Evolutionary conservation across 37 sponge, comb jelly and placozoan species (phyloP), one percentile per base, ranked within the genome.

Genomic region (Halisarca cf. caerulea): DNA sequence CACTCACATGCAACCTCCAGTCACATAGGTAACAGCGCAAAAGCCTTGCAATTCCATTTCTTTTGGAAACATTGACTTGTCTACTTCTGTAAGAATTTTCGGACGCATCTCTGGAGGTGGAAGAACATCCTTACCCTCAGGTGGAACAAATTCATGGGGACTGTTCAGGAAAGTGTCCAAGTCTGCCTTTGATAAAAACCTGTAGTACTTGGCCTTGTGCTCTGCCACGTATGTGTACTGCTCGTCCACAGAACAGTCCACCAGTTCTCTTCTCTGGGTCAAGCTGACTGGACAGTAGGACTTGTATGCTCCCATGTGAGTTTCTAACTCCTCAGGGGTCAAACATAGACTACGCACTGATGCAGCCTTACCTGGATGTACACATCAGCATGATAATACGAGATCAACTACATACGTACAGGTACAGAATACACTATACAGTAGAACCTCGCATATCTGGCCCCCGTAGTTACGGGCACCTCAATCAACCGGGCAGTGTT

Each of bases 281-380:
- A 95, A 74, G 69, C 94, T 95, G 8, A 98, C 98, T 41, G 98
- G 98, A 70, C 98, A 98, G 71, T 95, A 96, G 38, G 92, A 68
- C 32, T 33, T 21, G 70, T 62, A 96, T 82, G 93, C 94, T 18
- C 98, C 98, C 58, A 98, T 89, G 35, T 82, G 59, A 21, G 70
- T 17, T 4, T 37, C 66, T 61, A 96, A 98, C 53, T 95, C 92
- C n/a, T 68, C 25, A 18, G 92, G 94, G 0, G 98, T 93, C 5
- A 98, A 85, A 79, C 98, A 98, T 62, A 98, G 88, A 15, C 92
- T 88, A 43, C 51, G 27, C 39, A 97, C 92, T 15, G 94, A 92
- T 14, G 95, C 97, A 24, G 95, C 97, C 25, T 79, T 54, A 64
- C 95, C 97, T 97, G 83, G 18, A 61, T 47, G 51, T 11, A 47